Evolutionary conservation across 1,140 invertebrate species (phyloP), one percentile per base, ranked within the genome.

Genomic region (Tigriopus japonicus): DNA sequence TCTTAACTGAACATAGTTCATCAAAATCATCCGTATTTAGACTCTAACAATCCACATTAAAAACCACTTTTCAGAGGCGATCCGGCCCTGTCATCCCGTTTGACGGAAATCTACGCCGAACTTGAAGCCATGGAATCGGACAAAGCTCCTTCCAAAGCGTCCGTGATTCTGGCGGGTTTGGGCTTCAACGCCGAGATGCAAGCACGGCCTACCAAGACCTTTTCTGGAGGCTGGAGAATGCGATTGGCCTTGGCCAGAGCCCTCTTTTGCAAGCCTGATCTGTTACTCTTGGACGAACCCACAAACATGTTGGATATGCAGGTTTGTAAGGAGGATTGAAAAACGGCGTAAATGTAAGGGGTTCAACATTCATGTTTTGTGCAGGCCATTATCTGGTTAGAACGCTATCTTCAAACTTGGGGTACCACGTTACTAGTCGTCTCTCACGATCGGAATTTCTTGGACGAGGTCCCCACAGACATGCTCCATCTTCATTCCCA

Each of bases 311-410:
- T 80, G n/a, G 67, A 67, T 53, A 65, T 67, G 28, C 28, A 35
- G 28, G 28, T 35, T n/a, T n/a, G n/a, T n/a, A n/a, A n/a, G n/a
- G n/a, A n/a, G n/a, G 65, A 65, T n/a, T n/a, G n/a, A n/a, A n/a
- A 35, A 35, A 9, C 3, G 28, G 28, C 28, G 28, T 35, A 35
- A 35, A 35, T 51, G 15, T 10, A 51, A 88, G 86, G 0, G 89
- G 89, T 75, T 86, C 89, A 70, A 80, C 89, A 66, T 93, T 98
- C 80, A 75, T 98, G 3, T 35, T 35, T 35, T 35, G 3, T 17
- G n/a, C 96, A 98, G 71, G 94, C 94, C 64, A 94, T 98, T 54
- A 98, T 98, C 77, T 99, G 95, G 95, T 76, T 98, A 12, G 94
- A 98, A 69, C 96, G 83, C 70, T 97, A 97, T 72, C 75, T 98